Evolutionary conservation across 1,140 invertebrate species (phyloP).

Genomic region (Contarinia nasturtii): DNA sequence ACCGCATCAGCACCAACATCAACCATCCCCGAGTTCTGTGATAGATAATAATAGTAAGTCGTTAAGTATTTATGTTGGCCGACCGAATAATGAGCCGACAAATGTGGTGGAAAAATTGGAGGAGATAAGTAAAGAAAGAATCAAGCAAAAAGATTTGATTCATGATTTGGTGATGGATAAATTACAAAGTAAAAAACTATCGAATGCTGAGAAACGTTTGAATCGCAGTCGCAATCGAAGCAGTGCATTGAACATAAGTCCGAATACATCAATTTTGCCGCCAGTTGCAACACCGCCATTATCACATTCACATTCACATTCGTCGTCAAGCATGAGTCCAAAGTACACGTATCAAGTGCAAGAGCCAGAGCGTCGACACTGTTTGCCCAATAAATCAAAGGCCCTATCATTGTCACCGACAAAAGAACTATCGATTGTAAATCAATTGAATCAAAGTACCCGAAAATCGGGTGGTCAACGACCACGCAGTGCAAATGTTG

Average conservation of each 20-base stretch:
- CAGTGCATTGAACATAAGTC: background rate
- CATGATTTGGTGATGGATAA: slow-evolving; percentile 64
- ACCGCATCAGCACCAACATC: slow-evolving; percentile 8
- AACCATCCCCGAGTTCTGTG: slow-evolving; percentile 12
- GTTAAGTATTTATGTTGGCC: background rate
- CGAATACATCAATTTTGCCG: slow-evolving; percentile 17
- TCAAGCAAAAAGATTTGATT: slow-evolving; percentile 47
- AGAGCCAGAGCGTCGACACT: background rate
- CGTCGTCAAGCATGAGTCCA: background rate
- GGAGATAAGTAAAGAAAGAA: slow-evolving; percentile 42
- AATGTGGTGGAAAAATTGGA: slow-evolving; percentile 27
- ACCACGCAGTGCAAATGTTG: background rate
- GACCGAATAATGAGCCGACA: background rate
- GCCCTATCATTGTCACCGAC: background rate
- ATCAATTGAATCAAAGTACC: background rate
- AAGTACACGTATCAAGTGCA: no score
- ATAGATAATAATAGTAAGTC: slow-evolving; percentile 12
- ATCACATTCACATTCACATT: background rate
- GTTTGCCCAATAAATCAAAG: background rate
- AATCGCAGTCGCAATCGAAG: slow-evolving; percentile 20
- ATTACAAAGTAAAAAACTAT: slow-evolving; percentile 44
- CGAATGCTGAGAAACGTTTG: slow-evolving; percentile 34
- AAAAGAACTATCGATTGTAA: background rate
- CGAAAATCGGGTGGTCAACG: background rate
- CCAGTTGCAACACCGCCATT: slow-evolving; percentile 8